Percentiles rank a stretch among this genome's conserved stretches.
Conservation (phyloP, 2,797 vertebrate genomes). For the Pagetopsis macropterus region DNA sequence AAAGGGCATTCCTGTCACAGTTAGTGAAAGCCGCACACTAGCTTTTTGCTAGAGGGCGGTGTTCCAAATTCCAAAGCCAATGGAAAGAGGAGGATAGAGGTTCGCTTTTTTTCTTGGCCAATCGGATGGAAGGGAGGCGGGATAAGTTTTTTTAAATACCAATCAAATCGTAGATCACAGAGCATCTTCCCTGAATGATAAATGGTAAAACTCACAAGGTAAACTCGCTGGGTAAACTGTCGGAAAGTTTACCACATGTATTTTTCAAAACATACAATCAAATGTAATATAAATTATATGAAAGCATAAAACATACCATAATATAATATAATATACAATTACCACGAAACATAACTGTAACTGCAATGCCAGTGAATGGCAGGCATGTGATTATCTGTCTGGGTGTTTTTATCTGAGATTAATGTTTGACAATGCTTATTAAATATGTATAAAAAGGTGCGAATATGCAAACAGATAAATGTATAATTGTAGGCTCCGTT, state of each 20-base stretch:
- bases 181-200: neutral
- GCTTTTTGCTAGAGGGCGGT: slow-evolving; percentile 47
- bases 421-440: too few relatives aligned
- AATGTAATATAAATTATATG: neutral
- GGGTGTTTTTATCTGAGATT: too few relatives aligned
- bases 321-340: too few relatives aligned
- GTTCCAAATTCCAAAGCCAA: slow-evolving; percentile 47
- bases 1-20: slow-evolving; percentile 80
- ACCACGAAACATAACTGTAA: too few relatives aligned
- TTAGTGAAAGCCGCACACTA: slow-evolving; percentile 61
- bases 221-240: neutral
- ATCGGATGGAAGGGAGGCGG: slow-evolving; percentile 35
- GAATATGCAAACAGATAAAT: too few relatives aligned
- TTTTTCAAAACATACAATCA: neutral
- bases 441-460: too few relatives aligned
- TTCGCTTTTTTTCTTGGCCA: slow-evolving; percentile 26
- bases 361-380: too few relatives aligned
- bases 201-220: neutral
- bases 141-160: slow-evolving; percentile 4
- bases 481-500: fast-evolving
- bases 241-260: neutral
- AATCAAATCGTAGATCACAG: slow-evolving; percentile 52
- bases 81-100: neutral
- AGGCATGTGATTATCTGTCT: too few relatives aligned
- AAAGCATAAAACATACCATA: too few relatives aligned